Evolutionary conservation across 2,113 vertebrate genomes (phyloP), one percentile per base, ranked within the genome.

Genomic region (Onychostruthus taczanowskii): DNA sequence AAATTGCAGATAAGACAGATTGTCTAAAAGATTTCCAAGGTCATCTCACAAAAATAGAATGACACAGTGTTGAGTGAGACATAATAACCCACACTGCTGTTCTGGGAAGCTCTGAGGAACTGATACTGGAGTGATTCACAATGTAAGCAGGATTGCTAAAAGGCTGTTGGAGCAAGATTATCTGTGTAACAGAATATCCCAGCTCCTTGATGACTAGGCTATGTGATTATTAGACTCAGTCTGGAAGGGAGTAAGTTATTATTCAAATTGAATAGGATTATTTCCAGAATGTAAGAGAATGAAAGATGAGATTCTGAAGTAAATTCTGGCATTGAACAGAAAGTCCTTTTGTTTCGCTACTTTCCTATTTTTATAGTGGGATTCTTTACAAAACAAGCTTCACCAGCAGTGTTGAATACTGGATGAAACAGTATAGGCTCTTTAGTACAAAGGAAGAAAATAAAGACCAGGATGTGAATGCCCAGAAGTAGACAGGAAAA

Each of bases 41-140:
- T 82, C 49, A 86, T 52, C 31, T 69, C 92, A 69, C 33, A 86
- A 77, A 89, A 88, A 80, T 14, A 43, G 86, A 82, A 55, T 20
- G 35, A 81, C 5, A 2, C 23, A 50, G 17, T 11, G 14, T 5
- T 64, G 82, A 58, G 28, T 46, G 67, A 84, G 72, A 43, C 46
- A 37, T 69, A 64, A 83, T 37, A 93, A 50, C 46, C 50, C 64
- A 67, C 75, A 76, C 10, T 2, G 11, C 46, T 50, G 59, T 64
- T 88, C 79, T 90, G 75, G 67, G 83, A 90, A 88, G 50, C 70
- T 77, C 46, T 39, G 83, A 94, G 94, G 86, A 96, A 95, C 76
- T 35, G 90, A 95, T 74, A 94, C 75, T 69, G n/a, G 33, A 59
- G 49, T 72, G 86, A 82, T 20, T 89, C 67, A 92, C 16, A 86